phyloP scores from a whole-genome alignment of 2,888 invertebrate genomes.

The Drosophila acutilabella region DNA sequence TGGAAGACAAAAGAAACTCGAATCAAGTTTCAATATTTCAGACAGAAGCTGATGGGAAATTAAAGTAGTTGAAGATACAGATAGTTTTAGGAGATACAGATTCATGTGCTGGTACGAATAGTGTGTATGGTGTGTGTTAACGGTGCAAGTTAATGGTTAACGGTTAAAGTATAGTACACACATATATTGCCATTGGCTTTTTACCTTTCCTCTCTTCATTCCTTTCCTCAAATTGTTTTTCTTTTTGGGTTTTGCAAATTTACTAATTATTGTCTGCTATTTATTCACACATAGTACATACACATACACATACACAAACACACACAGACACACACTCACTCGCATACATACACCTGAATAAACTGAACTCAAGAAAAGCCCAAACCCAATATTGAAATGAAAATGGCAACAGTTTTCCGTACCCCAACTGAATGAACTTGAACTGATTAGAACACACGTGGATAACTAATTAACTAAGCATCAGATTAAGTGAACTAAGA shows the following conservation, averaged over 20 bases:
- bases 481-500: slow-evolving; percentile 7
- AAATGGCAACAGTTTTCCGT: background rate
- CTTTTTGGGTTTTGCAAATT: slow-evolving; percentile 46
- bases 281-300: slow-evolving; percentile 74
- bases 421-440: background rate
- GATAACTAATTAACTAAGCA: slow-evolving; percentile 3
- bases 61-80: background rate
- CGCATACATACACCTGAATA: background rate
- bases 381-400: background rate
- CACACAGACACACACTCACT: slow-evolving; percentile 3
- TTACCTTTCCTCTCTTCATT: slow-evolving; percentile 11
- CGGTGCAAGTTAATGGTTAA: slow-evolving; percentile 22
- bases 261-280: slow-evolving; percentile 84
- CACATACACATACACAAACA: slow-evolving; percentile 15
- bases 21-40: slow-evolving; percentile 8
- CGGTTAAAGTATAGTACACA: slow-evolving; percentile 49
- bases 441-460: slow-evolving; percentile 10
- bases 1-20: slow-evolving; percentile 37
- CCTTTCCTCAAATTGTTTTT: slow-evolving; percentile 22
- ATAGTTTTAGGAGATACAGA: background rate
- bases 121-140: slow-evolving; percentile 29
- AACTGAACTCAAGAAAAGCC: slow-evolving; percentile 1
- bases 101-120: slow-evolving; percentile 9
- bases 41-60: slow-evolving; percentile 5
- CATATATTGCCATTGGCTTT: slow-evolving; percentile 38